These are phyloP conservation scores for Epistrophella euchroma DNA, from an alignment of 2,888 invertebrate species.

Conservation along the genomic window DNA sequence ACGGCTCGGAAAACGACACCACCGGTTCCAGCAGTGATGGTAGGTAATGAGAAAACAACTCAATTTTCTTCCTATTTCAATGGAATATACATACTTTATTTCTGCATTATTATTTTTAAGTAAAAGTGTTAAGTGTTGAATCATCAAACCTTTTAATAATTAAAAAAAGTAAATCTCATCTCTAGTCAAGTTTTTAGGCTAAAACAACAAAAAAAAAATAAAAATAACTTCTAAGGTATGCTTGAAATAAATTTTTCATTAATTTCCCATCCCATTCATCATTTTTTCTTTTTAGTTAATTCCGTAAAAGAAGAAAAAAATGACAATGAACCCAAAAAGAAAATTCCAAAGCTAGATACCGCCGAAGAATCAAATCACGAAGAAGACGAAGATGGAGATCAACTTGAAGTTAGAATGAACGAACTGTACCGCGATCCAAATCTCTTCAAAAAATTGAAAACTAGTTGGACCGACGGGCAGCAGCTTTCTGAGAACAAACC, in stretches of 20 bases:
- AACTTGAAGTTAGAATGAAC: constrained; percentile 50
- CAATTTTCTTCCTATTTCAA: neutral
- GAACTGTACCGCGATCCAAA: constrained; percentile 28
- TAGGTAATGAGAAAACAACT: constrained; percentile 42
- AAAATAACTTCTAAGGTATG: constrained; percentile 71
- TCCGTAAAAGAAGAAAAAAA: neutral
- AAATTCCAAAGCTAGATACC: constrained; percentile 47
- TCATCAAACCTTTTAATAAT: constrained; percentile 5
- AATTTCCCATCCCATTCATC: constrained; percentile 70
- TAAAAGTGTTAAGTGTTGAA: constrained; percentile 24
- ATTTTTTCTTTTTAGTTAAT: constrained; percentile 64
- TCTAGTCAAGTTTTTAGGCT: constrained; percentile 54
- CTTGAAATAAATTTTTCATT: constrained; percentile 46
- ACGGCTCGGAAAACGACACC: neutral
- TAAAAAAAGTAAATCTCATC: constrained; percentile 1
- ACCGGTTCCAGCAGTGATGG: constrained; percentile 39
- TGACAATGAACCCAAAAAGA: constrained; percentile 49
- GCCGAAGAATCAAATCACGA: constrained; percentile 1
- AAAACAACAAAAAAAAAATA: constrained; percentile 45
- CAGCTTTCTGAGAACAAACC: constrained; percentile 77
- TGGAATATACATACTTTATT: constrained; percentile 3
- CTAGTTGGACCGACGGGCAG: constrained; percentile 31
- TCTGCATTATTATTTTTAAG: constrained; percentile 11
- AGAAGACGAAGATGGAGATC: constrained; percentile 37
- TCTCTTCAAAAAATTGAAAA: constrained; percentile 41